Conservation (phyloP, 2,888 invertebrate genomes). For the Ferrisia virgata region DNA sequence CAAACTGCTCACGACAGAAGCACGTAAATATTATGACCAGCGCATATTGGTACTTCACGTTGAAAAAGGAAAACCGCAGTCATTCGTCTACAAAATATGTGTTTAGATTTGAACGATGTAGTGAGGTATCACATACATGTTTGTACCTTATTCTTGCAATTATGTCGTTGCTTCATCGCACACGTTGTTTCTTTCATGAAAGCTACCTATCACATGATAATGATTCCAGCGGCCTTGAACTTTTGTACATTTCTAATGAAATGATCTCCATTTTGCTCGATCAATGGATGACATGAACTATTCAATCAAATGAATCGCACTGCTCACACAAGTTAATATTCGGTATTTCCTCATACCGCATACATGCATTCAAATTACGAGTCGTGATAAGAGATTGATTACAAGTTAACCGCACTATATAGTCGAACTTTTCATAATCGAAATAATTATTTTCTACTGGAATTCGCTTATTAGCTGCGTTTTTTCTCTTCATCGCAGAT, state of each 20-base stretch:
- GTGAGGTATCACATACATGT: not conserved
- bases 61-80: not conserved
- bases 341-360: not conserved
- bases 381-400: not conserved
- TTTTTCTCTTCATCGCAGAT: not conserved
- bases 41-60: too few species aligned
- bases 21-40: not conserved
- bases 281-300: conserved; percentile 26
- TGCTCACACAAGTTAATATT: not conserved
- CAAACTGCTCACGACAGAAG: not conserved
- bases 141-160: not conserved
- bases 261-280: not conserved
- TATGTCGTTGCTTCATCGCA: not conserved
- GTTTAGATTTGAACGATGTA: not conserved
- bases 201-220: not conserved
- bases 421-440: not conserved
- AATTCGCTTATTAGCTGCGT: not conserved
- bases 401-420: not conserved
- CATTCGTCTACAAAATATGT: not conserved
- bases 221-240: conserved; percentile 5
- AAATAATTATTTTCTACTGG: conserved; percentile 6
- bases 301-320: conserved; percentile 4
- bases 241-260: conserved; percentile 10
- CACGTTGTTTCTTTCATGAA: not conserved
- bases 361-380: not conserved